Base-by-base conservation (phyloP, 2,113 vertebrate species). In the Bambusicola thoracicus region DNA sequence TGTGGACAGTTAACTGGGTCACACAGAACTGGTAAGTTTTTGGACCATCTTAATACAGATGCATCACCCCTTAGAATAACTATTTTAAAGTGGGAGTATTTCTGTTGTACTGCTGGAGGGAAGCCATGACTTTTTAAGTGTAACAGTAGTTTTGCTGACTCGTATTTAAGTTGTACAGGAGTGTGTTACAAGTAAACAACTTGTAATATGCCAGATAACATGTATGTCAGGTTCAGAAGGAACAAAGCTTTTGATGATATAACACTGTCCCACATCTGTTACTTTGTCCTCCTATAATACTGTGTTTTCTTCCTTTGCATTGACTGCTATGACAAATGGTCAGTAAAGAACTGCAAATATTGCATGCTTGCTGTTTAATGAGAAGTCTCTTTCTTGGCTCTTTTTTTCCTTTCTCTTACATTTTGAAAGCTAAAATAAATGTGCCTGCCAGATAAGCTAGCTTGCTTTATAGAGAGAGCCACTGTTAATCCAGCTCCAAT, bases 381-480 rank as follows among this genome's bases (percentile, higher is more conserved):
- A 80, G 27, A 89, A 89, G 40, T 10, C 21, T 63, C 11, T 49
- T 56, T 32, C 53, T 67, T 66, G 36, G 10, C 38, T 48, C 5
- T 0, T 44, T 88, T 90, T 91, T 14, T 40, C 15, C 36, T 62
- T 62, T 40, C 32, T 77, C 8, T 70, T 70, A 32, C 24, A 44
- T 78, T 81, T 82, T 85, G 67, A 78, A 83, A 92, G 29, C 12
- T 85, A 65, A 92, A 92, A 81, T 55, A 84, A 58, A 40, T 8
- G 25, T 2, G 3, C 68, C 36, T 83, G 36, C 56, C 63, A 61
- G 65, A 24, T 48, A 30, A 74, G 25, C 8, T 43, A 38, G 22
- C 38, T 80, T n/a, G 51, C 41, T 36, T 38, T 73, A 8, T 14
- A 22, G 38, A 44, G 89, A 63, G 53, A 59, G 30, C 30, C 4